phyloP scores from a whole-genome alignment of 1,140 invertebrate genomes.

The Platyscapa corneri region DNA sequence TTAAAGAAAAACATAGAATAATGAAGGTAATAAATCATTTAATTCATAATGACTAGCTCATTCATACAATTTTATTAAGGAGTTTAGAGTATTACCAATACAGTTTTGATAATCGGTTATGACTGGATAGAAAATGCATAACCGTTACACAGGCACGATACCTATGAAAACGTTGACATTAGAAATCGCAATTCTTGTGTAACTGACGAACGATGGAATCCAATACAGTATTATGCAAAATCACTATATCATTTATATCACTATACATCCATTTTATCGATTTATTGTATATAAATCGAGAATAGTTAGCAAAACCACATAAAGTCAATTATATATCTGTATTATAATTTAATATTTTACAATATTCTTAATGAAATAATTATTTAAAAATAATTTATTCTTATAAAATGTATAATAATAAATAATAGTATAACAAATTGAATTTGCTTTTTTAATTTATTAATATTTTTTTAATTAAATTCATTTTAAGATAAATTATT shows the following conservation, averaged over 20 bases:
- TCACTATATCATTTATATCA: too few relatives aligned
- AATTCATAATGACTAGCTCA: constrained; percentile 43
- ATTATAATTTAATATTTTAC: neutral
- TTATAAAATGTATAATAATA: neutral
- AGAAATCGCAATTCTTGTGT: constrained; percentile 20
- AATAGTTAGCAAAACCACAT: constrained; percentile 31
- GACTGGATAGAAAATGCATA: constrained; percentile 31
- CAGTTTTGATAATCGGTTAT: constrained; percentile 42
- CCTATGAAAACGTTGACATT: neutral
- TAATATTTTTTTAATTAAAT: neutral
- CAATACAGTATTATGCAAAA: constrained; percentile 51
- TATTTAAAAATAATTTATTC: neutral
- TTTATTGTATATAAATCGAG: constrained; percentile 30
- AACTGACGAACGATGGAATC: constrained; percentile 32
- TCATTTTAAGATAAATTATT: neutral
- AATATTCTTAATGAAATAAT: neutral
- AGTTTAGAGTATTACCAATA: constrained; percentile 47
- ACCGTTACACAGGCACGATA: constrained; percentile 38
- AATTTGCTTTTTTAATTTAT: neutral
- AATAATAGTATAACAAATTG: neutral
- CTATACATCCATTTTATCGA: constrained; percentile 46
- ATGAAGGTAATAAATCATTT: constrained; percentile 20
- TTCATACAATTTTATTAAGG: constrained; percentile 55
- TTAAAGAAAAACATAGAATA: too few relatives aligned
- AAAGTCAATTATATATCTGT: neutral